Evolutionary conservation across 2,113 vertebrate species (phyloP), one percentile per base, ranked within the genome.

Genomic region (Marmota flaviventris): DNA sequence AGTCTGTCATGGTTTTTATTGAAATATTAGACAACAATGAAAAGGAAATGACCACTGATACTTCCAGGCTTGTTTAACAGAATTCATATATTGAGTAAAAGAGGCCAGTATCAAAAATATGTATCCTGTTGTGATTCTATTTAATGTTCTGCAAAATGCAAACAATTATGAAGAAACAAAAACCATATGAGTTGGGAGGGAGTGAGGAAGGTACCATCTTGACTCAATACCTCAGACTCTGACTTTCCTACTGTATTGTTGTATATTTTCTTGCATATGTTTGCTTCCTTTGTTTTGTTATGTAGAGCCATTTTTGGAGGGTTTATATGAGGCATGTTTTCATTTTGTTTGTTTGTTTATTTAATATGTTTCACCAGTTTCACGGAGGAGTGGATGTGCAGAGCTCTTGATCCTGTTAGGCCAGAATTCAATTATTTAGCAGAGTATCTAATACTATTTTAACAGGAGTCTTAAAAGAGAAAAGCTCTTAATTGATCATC

Each of bases 171-270:
- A 51, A 93, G 25, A 63, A 48, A 53, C 7, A 65, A 61, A 53
- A 58, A 48, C n/a, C 2, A 25, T 9, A 39, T 27, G 4, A 53
- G 0, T 11, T 63, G 10, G 18, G 29, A 67, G 2, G 4, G n/a
- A 73, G 29, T 37, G 37, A 4, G 5, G 0, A 12, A 2, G 56
- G 1, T 27, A 6, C 1, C 5, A 4, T 78, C 37, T 53, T 63
- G 34, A 18, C 12, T 84, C 27, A 42, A 27, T 25, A 6, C 2
- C 0, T 51, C 24, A 61, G n/a, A 42, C 34, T 51, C 25, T 9
- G 39, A 16, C 82, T 39, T 72, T 51, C 20, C 45, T 37, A 32
- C 0, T 45, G 20, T 17, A 39, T 20, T 32, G 77, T 82, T 70
- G 17, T 3, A 65, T 9, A 42, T 81, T 82, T 72, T 27, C 76